Conservation (phyloP, 2,888 invertebrate genomes). For the Smittia aterrima region DNA sequence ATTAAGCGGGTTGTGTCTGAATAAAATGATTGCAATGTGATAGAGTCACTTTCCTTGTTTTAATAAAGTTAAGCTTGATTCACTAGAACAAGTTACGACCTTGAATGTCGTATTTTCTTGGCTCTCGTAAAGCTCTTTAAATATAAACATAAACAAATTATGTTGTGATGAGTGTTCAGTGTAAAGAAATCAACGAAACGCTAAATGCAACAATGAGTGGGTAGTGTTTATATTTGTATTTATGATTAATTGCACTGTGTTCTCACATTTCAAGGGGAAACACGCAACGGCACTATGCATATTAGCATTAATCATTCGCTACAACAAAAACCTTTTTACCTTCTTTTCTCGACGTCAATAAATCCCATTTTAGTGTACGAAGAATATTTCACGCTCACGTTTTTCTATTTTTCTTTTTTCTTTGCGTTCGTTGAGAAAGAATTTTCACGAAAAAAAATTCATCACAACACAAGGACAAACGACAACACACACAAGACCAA, state of each 20-base stretch:
- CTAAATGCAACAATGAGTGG: slow-evolving; percentile 23
- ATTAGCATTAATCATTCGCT: slow-evolving; percentile 34
- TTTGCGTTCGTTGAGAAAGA: not conserved
- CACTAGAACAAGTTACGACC: too few relatives aligned
- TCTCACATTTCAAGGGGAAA: slow-evolving; percentile 8
- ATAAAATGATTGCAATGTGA: not conserved
- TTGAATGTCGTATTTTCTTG: not conserved
- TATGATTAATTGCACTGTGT: slow-evolving; percentile 28
- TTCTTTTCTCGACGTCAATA: too few relatives aligned
- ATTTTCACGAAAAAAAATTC: not conserved
- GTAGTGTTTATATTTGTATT: not conserved
- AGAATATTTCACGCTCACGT: too few relatives aligned
- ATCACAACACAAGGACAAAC: not conserved
- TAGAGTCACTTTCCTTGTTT: not conserved
- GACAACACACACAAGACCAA: slow-evolving; percentile 4
- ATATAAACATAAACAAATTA: too few relatives aligned
- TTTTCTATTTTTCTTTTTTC: not conserved
- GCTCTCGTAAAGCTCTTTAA: not conserved
- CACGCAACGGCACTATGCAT: slow-evolving; percentile 32
- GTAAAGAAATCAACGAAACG: not conserved
- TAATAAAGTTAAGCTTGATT: too few relatives aligned
- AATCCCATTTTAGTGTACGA: too few relatives aligned
- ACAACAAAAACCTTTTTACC: not conserved
- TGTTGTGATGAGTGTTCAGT: too few relatives aligned
- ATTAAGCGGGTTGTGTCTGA: not conserved